These are phyloP conservation scores for Menura novaehollandiae DNA, from an alignment of 2,113 vertebrate species.

Conservation along the genomic window DNA sequence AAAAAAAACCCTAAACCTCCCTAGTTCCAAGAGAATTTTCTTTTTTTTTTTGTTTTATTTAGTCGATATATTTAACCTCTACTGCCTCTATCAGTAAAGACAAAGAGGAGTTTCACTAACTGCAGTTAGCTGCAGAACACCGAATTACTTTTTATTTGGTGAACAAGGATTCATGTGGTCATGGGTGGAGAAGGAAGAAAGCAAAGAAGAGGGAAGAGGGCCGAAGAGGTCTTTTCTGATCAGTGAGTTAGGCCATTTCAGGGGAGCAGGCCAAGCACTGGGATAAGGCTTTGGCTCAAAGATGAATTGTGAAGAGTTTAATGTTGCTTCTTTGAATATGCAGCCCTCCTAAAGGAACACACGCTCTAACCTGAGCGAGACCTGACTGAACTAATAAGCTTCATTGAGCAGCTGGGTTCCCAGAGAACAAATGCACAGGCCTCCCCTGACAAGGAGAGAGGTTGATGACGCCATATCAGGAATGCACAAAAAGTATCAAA, in stretches of 20 bases:
- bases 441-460: not conserved
- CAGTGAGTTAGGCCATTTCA: not conserved
- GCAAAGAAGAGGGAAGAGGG: not conserved
- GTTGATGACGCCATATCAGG: not conserved
- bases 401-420: not conserved
- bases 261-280: not conserved
- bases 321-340: fast-evolving
- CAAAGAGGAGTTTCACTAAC: not conserved
- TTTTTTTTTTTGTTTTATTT: not conserved
- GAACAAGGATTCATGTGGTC: not conserved
- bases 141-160: not conserved
- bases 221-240: not conserved
- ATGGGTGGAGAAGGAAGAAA: not conserved
- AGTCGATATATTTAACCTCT: not conserved
- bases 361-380: not conserved
- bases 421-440: fast-evolving
- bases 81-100: not conserved
- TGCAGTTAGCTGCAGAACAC: not conserved
- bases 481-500: not conserved
- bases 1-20: fast-evolving
- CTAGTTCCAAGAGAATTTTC: not conserved
- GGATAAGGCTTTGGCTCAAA: not conserved
- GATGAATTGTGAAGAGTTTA: not conserved
- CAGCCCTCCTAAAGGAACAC: not conserved
- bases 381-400: not conserved